Evolutionary conservation across 2,797 vertebrate species (phyloP).

Genomic region (Siniperca undulata): DNA sequence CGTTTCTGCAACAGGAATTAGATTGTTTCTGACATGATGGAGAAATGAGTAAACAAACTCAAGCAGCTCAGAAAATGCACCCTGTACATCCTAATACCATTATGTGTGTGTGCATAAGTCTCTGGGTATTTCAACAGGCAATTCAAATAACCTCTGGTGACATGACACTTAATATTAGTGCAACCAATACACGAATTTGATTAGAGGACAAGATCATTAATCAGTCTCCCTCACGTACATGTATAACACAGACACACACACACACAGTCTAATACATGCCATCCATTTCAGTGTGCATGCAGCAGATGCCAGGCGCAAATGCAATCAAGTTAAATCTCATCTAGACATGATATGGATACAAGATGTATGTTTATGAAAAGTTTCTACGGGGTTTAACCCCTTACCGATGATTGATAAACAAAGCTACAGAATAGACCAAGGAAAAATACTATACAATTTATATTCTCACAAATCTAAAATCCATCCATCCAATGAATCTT

Average conservation of each 20-base stretch:
- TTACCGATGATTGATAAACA: neutral
- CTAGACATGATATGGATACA: neutral
- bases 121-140: slow-evolving; percentile 8
- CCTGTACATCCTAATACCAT: neutral
- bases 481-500: neutral
- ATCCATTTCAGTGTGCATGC: slow-evolving; percentile 6
- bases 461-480: neutral
- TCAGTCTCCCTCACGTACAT: neutral
- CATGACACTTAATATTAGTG: slow-evolving; percentile 14
- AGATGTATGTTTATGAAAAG: neutral
- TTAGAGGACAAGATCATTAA: slow-evolving; percentile 31
- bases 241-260: neutral
- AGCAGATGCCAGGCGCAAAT: slow-evolving; percentile 15
- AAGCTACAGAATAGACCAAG: neutral
- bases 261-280: neutral
- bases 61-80: neutral
- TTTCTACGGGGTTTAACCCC: neutral
- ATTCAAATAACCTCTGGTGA: slow-evolving; percentile 30
- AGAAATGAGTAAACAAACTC: slow-evolving; percentile 28
- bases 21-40: slow-evolving; percentile 23
- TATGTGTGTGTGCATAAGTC: neutral
- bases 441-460: neutral
- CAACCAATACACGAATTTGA: slow-evolving; percentile 26
- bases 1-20: neutral
- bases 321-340: slow-evolving; percentile 24